Conservation (phyloP, 1,140 invertebrate genomes). For the Octopus sinensis region DNA sequence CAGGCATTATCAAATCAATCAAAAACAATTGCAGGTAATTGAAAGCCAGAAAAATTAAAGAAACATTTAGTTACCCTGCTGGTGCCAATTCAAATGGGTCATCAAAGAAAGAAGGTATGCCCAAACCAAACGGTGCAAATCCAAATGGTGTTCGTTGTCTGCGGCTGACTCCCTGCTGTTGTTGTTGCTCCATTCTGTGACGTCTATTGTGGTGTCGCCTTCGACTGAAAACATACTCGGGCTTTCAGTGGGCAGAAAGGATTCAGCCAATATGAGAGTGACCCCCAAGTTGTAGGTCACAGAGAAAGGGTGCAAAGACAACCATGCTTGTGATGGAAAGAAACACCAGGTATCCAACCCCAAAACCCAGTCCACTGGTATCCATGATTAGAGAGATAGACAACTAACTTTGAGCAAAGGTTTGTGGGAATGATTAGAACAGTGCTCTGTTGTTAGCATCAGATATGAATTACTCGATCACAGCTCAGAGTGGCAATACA, state of each 20-base stretch:
- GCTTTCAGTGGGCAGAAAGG: neutral
- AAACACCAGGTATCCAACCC: neutral
- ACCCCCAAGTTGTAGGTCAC: neutral
- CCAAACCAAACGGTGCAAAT: slow-evolving; percentile 17
- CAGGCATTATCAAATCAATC: too few species aligned
- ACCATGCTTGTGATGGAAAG: neutral
- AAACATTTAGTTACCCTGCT: slow-evolving; percentile 18
- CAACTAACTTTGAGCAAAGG: too few species aligned
- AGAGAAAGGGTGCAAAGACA: neutral
- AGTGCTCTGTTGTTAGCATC: too few species aligned
- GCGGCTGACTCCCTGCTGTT: slow-evolving; percentile 11
- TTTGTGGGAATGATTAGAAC: too few species aligned
- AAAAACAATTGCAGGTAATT: too few species aligned
- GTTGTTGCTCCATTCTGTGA: slow-evolving; percentile 14
- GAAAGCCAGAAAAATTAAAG: too few species aligned
- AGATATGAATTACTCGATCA: too few species aligned
- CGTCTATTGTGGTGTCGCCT: slow-evolving; percentile 18
- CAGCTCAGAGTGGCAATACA: too few species aligned
- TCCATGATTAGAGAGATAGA: too few species aligned
- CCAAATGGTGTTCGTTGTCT: slow-evolving; percentile 11
- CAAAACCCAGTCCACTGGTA: too few species aligned
- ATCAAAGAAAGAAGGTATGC: slow-evolving; percentile 16
- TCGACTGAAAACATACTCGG: slow-evolving; percentile 16
- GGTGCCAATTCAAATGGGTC: slow-evolving; percentile 19
- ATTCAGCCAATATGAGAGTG: too few species aligned